Evolutionary conservation across 2,888 invertebrate species (phyloP).

Genomic region (Anorthoa munda): DNA sequence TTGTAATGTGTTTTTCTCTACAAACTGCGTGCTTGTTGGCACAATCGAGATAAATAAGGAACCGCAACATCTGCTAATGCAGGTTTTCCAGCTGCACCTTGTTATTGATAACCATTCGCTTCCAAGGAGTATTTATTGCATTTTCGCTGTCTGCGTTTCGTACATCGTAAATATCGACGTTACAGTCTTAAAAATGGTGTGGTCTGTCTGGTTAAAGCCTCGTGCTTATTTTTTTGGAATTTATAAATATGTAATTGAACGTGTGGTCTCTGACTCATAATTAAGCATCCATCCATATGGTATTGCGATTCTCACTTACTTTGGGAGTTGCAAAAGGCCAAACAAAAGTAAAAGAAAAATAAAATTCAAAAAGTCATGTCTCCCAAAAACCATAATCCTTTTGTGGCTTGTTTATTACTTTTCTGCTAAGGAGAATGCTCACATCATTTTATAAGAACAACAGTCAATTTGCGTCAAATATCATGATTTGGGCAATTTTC

Average conservation of each 20-base stretch:
- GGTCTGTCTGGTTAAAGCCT: conserved; percentile 49
- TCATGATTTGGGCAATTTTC: background rate
- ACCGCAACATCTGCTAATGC: conserved; percentile 55
- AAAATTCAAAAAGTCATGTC: background rate
- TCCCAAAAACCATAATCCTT: background rate
- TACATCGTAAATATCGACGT: conserved; percentile 67
- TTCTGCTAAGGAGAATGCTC: too few species aligned
- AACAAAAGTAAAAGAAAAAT: background rate
- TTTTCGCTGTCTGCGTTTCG: conserved; percentile 66
- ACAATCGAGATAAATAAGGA: conserved; percentile 41
- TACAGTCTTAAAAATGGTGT: conserved; percentile 54
- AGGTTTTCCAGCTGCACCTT: conserved; percentile 57
- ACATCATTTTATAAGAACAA: background rate
- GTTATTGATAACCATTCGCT: conserved; percentile 53
- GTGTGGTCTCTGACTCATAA: conserved; percentile 10
- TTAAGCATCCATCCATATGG: conserved; percentile 1
- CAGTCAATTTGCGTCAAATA: background rate
- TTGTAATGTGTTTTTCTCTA: conserved; percentile 31
- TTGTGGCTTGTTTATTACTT: background rate
- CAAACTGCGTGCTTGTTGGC: conserved; percentile 15
- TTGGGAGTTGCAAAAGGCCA: background rate
- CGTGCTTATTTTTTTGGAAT: conserved; percentile 40
- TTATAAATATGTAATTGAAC: conserved; percentile 40
- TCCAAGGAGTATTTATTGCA: conserved; percentile 61
- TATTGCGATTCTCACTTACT: background rate